Evolutionary conservation across 2,797 vertebrate species (phyloP).

Genomic region (Chelidonichthys spinosus): DNA sequence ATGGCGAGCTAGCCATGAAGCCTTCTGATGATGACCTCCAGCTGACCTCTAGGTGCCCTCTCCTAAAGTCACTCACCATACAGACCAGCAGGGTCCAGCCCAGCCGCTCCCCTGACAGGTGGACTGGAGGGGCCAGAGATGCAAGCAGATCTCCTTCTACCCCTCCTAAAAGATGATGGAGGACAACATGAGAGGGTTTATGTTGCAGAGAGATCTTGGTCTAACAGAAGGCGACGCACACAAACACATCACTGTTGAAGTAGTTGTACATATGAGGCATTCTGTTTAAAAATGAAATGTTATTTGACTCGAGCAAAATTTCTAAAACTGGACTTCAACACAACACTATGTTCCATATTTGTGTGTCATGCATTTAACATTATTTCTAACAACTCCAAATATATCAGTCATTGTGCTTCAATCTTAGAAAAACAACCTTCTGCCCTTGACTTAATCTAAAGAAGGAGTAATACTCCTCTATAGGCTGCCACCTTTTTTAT

Average conservation of each 20-base stretch:
- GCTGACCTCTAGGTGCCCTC: constrained; percentile 74
- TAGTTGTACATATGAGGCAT: not conserved
- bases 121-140: constrained; percentile 80
- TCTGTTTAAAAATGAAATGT: not conserved
- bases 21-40: constrained; percentile 75
- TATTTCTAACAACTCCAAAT: not conserved
- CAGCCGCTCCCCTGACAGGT: constrained; percentile 76
- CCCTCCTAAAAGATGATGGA: constrained; percentile 45
- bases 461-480: not conserved
- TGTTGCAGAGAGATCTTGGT: not conserved
- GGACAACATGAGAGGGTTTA: not conserved
- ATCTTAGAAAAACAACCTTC: not conserved
- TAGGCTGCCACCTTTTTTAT: not conserved
- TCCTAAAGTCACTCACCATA: constrained; percentile 79
- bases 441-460: not conserved
- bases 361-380: not conserved
- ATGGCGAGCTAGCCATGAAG: constrained; percentile 11
- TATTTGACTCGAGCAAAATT: not conserved
- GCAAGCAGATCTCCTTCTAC: constrained; percentile 66
- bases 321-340: not conserved
- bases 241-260: not conserved
- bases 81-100: constrained; percentile 84
- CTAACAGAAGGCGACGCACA: not conserved
- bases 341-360: not conserved
- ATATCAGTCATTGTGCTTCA: not conserved